These are phyloP conservation scores for Cerastis leucographa DNA, from an alignment of 2,888 invertebrate genomes.

Conservation along the genomic window DNA sequence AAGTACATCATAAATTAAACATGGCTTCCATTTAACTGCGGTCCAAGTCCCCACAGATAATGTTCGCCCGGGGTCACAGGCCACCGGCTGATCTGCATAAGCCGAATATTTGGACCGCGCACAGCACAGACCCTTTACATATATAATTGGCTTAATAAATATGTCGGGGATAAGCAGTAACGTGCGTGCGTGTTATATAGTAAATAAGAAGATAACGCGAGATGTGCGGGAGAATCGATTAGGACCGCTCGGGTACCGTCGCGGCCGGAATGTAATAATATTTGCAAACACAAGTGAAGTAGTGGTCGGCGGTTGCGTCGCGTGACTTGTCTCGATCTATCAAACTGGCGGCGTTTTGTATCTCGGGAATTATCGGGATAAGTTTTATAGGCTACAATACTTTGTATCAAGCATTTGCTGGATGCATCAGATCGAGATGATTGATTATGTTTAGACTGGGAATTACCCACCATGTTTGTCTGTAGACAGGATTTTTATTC, in stretches of 20 bases:
- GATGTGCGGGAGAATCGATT: constrained; percentile 24
- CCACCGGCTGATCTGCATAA: constrained; percentile 69
- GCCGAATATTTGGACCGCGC: constrained; percentile 60
- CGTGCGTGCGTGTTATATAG: constrained; percentile 34
- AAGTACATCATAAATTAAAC: constrained; percentile 35
- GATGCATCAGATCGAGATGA: neutral
- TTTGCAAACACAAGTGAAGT: constrained; percentile 33
- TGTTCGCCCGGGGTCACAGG: constrained; percentile 53
- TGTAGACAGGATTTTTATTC: too few species aligned
- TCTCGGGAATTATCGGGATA: constrained; percentile 21
- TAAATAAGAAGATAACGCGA: constrained; percentile 54
- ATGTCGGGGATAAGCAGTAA: constrained; percentile 54
- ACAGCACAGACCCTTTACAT: constrained; percentile 30
- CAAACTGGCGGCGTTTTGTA: constrained; percentile 17
- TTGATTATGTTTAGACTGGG: neutral
- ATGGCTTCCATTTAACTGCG: constrained; percentile 40
- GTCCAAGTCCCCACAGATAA: constrained; percentile 31
- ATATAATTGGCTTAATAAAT: constrained; percentile 65
- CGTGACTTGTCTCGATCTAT: constrained; percentile 24
- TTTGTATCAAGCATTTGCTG: neutral
- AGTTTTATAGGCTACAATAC: neutral
- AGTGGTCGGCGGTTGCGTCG: constrained; percentile 26
- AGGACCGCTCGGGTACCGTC: constrained; percentile 31
- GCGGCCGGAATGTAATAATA: constrained; percentile 20
- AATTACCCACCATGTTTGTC: too few species aligned